phyloP scores from a whole-genome alignment of 1,140 invertebrate genomes.

The Pararge aegeria region DNA sequence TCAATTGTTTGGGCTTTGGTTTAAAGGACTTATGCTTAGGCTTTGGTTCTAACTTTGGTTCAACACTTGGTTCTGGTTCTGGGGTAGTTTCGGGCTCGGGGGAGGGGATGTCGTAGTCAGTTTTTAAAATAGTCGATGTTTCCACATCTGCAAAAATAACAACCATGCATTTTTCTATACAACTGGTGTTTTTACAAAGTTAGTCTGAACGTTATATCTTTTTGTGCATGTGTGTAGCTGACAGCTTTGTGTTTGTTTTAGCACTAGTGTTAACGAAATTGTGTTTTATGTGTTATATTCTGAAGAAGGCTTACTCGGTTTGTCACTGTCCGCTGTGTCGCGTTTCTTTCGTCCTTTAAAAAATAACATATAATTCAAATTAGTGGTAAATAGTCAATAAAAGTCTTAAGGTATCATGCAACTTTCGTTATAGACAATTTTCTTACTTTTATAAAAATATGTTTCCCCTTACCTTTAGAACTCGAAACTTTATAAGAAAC shows the following conservation, averaged over 20 bases:
- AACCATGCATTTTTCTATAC: slow-evolving; percentile 55
- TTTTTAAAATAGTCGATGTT: slow-evolving; percentile 63
- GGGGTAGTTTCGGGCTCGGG: slow-evolving; percentile 28
- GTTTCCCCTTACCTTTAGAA: slow-evolving; percentile 75
- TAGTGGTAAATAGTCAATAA: background rate
- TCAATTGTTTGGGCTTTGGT: slow-evolving; percentile 56
- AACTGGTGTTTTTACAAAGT: slow-evolving; percentile 28
- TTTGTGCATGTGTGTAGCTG: slow-evolving; percentile 14
- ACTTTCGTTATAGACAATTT: too few relatives aligned
- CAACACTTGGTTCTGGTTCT: slow-evolving; percentile 8
- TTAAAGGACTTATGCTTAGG: slow-evolving; percentile 74
- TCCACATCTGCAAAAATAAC: slow-evolving; percentile 73
- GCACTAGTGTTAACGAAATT: slow-evolving; percentile 41
- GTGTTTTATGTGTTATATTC: slow-evolving; percentile 25
- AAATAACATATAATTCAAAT: background rate
- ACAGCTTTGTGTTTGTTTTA: slow-evolving; percentile 35
- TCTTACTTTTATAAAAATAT: too few relatives aligned
- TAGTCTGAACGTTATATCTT: slow-evolving; percentile 33
- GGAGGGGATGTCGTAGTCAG: slow-evolving; percentile 60
- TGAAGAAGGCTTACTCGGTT: slow-evolving; percentile 40
- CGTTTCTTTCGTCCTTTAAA: slow-evolving; percentile 51
- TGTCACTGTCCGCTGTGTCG: slow-evolving; percentile 30
- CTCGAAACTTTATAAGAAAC: slow-evolving; percentile 85
- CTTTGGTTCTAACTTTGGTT: slow-evolving; percentile 55
- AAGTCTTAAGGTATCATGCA: too few relatives aligned